Evolutionary conservation across 2,797 vertebrate genomes (phyloP).

Genomic region (Odontamblyopus rebecca): DNA sequence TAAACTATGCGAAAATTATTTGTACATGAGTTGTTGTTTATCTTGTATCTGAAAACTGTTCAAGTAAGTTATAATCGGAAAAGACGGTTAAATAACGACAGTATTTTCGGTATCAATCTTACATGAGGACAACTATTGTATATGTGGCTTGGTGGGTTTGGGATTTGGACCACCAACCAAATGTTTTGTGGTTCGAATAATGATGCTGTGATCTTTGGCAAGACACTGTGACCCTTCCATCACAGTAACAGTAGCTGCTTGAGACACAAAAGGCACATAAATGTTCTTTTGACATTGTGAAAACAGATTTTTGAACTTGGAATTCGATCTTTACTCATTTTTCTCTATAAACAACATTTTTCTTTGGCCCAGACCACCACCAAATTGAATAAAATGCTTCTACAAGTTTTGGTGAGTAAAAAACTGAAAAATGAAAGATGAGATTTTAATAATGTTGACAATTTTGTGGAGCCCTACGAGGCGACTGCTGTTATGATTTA

Average conservation of each 20-base stretch:
- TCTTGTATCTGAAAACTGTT: not conserved
- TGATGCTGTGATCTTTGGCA: not conserved
- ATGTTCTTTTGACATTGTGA: no score
- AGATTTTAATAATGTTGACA: not conserved
- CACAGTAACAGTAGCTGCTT: not conserved
- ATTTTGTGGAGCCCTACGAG: no score
- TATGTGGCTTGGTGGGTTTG: no score
- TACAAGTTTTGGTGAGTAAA: not conserved
- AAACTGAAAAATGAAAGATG: not conserved
- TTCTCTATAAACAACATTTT: not conserved
- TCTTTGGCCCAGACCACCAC: not conserved
- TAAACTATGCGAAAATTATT: not conserved
- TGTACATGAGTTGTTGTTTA: not conserved
- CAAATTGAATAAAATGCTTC: not conserved
- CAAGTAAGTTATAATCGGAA: no score
- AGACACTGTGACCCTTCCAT: not conserved
- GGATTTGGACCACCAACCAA: no score
- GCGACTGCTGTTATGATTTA: no score
- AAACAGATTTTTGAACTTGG: no score
- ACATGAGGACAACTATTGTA: no score
- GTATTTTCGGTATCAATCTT: no score
- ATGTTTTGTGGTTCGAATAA: not conserved
- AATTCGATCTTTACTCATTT: not conserved
- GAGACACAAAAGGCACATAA: no score
- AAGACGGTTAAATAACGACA: no score